Evolutionary conservation across 2,888 invertebrate genomes (phyloP).

Genomic region (Branchipolynoe longqiensis): DNA sequence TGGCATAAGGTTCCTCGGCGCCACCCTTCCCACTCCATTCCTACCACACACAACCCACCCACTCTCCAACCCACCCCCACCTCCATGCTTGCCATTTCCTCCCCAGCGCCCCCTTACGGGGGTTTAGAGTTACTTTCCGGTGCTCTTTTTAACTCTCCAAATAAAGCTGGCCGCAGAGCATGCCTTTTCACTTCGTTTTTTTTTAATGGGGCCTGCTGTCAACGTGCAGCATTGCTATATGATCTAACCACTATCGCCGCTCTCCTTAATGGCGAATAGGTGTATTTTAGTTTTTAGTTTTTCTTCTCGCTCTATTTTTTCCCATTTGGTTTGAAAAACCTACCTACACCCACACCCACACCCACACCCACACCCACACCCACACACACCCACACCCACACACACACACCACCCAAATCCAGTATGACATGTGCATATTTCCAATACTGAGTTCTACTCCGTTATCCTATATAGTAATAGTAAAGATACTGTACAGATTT

Average conservation of each 20-base stretch:
- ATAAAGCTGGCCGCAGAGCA: not conserved
- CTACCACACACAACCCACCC: not conserved
- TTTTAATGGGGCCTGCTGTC: not conserved
- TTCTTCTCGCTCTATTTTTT: not conserved
- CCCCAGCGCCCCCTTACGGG: not conserved
- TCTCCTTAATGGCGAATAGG: not conserved
- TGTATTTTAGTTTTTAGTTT: not conserved
- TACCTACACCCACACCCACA: not conserved
- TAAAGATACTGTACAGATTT: no score
- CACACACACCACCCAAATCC: no score
- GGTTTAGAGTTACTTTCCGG: not conserved
- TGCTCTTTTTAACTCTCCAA: not conserved
- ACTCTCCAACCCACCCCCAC: not conserved
- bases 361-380: no score
- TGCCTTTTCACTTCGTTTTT: not conserved
- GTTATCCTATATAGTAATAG: no score
- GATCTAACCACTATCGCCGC: not conserved
- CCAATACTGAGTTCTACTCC: no score
- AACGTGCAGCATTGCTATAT: not conserved
- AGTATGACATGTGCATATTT: no score
- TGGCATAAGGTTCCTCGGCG: not conserved
- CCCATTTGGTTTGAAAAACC: not conserved
- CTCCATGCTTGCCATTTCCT: not conserved
- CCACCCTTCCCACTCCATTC: not conserved
- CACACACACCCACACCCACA: no score